Conservation (phyloP, 2,113 vertebrate species). For the Macquaria australasica region DNA sequence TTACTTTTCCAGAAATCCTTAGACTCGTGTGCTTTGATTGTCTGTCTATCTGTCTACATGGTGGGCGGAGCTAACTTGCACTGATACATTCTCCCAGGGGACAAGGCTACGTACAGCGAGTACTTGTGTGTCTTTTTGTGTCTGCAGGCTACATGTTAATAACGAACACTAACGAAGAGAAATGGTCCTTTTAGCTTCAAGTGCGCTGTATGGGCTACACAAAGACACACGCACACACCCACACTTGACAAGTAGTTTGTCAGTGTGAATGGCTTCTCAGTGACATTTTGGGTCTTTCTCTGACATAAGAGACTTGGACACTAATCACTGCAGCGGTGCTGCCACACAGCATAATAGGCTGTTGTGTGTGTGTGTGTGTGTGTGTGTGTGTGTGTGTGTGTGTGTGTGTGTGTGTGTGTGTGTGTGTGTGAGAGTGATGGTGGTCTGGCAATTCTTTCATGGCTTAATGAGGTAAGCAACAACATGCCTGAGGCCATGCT, state of each 20-base stretch:
- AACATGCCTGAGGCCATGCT: conserved; percentile 74
- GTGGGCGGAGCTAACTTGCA: neutral
- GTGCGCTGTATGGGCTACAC: conserved; percentile 39
- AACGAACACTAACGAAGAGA: conserved; percentile 78
- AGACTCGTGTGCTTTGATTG: conserved; percentile 6
- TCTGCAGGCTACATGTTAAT: conserved; percentile 72
- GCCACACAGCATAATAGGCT: conserved; percentile 65
- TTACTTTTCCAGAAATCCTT: neutral
- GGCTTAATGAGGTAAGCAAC: conserved; percentile 81
- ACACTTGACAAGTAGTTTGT: conserved; percentile 53
- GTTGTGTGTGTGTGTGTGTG: conserved; percentile 68
- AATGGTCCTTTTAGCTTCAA: conserved; percentile 69
- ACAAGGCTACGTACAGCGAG: conserved; percentile 32
- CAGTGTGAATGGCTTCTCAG: conserved; percentile 56
- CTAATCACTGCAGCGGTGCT: conserved; percentile 48
- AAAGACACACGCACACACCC: conserved; percentile 47
- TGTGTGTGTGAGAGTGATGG: conserved; percentile 51
- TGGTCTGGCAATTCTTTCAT: conserved; percentile 79
- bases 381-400: conserved; percentile 56
- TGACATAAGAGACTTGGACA: conserved; percentile 52
- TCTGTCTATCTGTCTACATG: conserved; percentile 9
- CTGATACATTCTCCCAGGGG: conserved; percentile 30
- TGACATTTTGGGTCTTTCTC: conserved; percentile 61
- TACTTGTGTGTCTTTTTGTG: conserved; percentile 54
- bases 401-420: conserved; percentile 73